Evolutionary conservation across 2,113 vertebrate species (phyloP).

Genomic region (Siniperca chuatsi): DNA sequence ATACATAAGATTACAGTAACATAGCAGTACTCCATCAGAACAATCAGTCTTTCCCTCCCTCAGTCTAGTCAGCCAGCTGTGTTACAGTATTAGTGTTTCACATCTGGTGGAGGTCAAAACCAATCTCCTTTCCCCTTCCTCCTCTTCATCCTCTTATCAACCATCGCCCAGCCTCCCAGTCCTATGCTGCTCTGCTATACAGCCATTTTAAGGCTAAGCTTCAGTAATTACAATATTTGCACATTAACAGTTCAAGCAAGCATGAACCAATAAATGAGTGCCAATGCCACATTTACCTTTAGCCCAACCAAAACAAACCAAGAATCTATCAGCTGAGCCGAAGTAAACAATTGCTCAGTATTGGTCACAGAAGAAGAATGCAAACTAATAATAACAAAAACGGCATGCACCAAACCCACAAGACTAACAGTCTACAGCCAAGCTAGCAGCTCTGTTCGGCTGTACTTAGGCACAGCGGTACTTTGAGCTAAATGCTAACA

Average conservation of each 20-base stretch:
- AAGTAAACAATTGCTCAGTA: neutral
- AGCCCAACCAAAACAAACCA: neutral
- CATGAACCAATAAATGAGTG: neutral
- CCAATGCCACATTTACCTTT: neutral
- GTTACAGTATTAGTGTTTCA: slow-evolving; percentile 53
- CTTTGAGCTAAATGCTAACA: neutral
- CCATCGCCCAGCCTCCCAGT: slow-evolving; percentile 14
- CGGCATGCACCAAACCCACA: no score
- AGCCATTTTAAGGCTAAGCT: slow-evolving; percentile 24
- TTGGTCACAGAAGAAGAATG: neutral
- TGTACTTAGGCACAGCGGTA: no score
- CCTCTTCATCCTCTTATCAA: slow-evolving; percentile 49
- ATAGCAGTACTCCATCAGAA: slow-evolving; percentile 1
- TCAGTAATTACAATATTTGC: neutral
- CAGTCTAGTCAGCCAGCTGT: slow-evolving; percentile 41
- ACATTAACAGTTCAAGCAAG: slow-evolving; percentile 11
- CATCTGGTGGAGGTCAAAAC: slow-evolving; percentile 67
- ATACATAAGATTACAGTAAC: neutral
- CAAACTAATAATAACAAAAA: no score
- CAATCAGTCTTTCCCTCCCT: slow-evolving; percentile 14
- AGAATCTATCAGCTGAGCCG: neutral
- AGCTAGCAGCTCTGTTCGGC: neutral
- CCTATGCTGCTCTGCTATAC: slow-evolving; percentile 19
- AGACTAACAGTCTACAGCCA: no score
- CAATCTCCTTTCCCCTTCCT: slow-evolving; percentile 61